Evolutionary conservation across 2,797 vertebrate species (phyloP).

Genomic region (Okamejei kenojei): DNA sequence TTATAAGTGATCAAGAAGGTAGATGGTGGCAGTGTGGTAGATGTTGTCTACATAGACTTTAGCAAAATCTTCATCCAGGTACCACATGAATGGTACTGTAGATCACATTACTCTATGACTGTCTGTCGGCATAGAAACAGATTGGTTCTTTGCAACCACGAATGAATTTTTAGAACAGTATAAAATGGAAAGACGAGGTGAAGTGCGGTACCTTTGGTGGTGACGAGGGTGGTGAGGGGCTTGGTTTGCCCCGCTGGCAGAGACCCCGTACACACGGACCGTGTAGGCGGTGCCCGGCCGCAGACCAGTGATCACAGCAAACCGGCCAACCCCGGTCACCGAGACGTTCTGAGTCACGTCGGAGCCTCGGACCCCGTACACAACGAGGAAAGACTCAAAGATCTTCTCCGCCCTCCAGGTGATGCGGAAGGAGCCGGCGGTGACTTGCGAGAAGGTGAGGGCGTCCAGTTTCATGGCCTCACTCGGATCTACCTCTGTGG

Average conservation of each 20-base stretch:
- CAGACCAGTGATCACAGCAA: constrained; percentile 40
- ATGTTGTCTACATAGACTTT: too few species aligned
- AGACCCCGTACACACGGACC: constrained; percentile 47
- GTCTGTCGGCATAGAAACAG: too few species aligned
- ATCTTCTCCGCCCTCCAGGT: not conserved
- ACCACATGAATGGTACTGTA: too few species aligned
- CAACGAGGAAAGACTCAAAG: not conserved
- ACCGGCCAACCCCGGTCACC: constrained; percentile 13
- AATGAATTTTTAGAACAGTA: too few species aligned
- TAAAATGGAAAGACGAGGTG: too few species aligned
- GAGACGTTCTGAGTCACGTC: not conserved
- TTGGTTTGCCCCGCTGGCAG: constrained; percentile 39
- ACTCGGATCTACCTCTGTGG: constrained; percentile 10
- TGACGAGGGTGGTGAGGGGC: not conserved
- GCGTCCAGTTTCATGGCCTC: not conserved
- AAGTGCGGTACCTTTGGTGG: not conserved
- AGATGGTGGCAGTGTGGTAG: too few species aligned
- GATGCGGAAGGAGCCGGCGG: not conserved
- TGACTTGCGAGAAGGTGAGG: not conserved
- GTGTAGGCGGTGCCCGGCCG: constrained; percentile 46
- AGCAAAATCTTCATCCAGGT: too few species aligned
- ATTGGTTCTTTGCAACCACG: too few species aligned
- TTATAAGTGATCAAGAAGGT: too few species aligned
- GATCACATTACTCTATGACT: too few species aligned
- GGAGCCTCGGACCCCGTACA: not conserved